Evolutionary conservation across 1,140 invertebrate species (phyloP).

Genomic region (Ooceraea biroi): DNA sequence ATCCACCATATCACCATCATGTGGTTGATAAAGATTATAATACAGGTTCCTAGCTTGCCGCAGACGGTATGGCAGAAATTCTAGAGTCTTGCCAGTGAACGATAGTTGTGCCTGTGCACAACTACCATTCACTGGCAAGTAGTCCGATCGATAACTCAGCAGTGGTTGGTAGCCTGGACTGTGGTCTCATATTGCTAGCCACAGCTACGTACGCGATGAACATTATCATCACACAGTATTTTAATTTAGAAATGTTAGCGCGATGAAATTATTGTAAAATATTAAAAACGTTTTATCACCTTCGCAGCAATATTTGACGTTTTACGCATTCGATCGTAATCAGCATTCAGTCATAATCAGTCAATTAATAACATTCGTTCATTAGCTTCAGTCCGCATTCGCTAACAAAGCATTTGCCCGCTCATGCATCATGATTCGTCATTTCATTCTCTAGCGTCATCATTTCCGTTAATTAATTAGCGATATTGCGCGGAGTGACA

Average conservation of each 20-base stretch:
- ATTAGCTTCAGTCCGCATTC: background rate
- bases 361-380: constrained; percentile 7
- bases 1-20: too few species aligned
- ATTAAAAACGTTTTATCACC: background rate
- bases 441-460: background rate
- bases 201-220: background rate
- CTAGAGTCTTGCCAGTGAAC: background rate
- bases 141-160: constrained; percentile 26
- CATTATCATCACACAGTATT: background rate
- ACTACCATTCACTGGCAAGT: too few species aligned
- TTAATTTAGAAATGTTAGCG: background rate
- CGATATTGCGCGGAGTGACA: constrained; percentile 17
- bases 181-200: constrained; percentile 15
- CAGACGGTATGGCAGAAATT: constrained; percentile 39
- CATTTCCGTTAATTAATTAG: constrained; percentile 23
- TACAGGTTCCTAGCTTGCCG: constrained; percentile 11
- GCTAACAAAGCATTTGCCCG: constrained; percentile 3
- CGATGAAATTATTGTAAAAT: constrained; percentile 4
- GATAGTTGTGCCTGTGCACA: too few species aligned
- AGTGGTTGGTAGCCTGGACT: constrained; percentile 13
- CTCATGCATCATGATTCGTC: constrained; percentile 5
- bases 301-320: too few species aligned
- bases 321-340: background rate
- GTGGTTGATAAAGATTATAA: background rate
- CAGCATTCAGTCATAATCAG: constrained; percentile 17